Conservation (phyloP, 2,113 vertebrate species). For the Lampris megalopsis region DNA sequence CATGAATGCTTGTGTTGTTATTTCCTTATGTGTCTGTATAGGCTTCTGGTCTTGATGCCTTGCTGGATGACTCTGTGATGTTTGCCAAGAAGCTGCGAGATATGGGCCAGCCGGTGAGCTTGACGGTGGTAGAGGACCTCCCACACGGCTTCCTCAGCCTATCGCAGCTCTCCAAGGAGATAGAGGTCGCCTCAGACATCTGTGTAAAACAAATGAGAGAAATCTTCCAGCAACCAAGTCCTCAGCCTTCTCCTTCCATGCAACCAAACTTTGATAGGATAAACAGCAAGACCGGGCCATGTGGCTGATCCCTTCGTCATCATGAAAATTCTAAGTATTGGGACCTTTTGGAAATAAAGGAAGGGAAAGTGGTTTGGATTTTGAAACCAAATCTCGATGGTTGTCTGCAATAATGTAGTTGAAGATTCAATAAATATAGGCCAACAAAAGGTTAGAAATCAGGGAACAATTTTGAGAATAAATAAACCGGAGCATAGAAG, state of each 20-base stretch:
- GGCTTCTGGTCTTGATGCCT: slow-evolving; percentile 90
- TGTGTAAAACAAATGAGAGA: slow-evolving; percentile 83
- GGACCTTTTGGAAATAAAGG: background rate
- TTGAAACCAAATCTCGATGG: too few relatives aligned
- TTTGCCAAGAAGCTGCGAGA: slow-evolving; percentile 87
- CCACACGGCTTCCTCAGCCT: slow-evolving; percentile 93
- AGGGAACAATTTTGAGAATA: background rate
- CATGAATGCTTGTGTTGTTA: background rate
- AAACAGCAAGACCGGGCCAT: background rate
- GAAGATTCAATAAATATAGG: background rate
- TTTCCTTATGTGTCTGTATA: slow-evolving; percentile 48
- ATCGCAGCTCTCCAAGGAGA: slow-evolving; percentile 84
- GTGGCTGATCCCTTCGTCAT: background rate
- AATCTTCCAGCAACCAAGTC: slow-evolving; percentile 70
- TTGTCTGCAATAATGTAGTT: too few relatives aligned
- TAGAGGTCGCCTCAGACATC: slow-evolving; percentile 76
- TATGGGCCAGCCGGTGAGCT: slow-evolving; percentile 82
- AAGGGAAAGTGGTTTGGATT: background rate
- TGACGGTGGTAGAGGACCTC: slow-evolving; percentile 88
- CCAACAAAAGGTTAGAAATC: background rate
- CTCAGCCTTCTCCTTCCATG: background rate
- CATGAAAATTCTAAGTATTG: background rate
- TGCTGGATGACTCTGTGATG: slow-evolving; percentile 92
- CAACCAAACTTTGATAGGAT: slow-evolving; percentile 19
- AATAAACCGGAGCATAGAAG: background rate